Evolutionary conservation across 1,140 invertebrate species (phyloP).

Genomic region (Idris sp.): DNA sequence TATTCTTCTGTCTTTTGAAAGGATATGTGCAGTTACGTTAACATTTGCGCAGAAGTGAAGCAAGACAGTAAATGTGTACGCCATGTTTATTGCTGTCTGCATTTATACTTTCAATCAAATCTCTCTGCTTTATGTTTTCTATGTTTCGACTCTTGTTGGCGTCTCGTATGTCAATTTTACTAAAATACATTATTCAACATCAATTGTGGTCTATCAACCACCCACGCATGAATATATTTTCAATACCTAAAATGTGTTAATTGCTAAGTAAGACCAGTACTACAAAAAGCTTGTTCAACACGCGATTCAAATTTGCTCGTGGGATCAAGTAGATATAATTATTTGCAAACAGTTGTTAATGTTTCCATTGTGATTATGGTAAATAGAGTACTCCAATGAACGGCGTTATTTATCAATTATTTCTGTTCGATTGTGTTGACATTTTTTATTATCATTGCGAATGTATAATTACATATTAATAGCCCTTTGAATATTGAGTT

Average conservation of each 20-base stretch:
- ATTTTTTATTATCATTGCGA: constrained; percentile 2
- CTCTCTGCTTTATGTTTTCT: constrained; percentile 24
- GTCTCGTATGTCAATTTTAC: constrained; percentile 60
- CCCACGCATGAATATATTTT: constrained; percentile 26
- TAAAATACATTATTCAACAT: constrained; percentile 61
- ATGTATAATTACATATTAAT: too few relatives aligned
- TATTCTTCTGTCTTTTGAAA: constrained; percentile 39
- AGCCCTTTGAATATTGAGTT: too few relatives aligned
- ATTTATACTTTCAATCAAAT: constrained; percentile 72
- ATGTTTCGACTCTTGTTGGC: constrained; percentile 48
- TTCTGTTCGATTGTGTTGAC: constrained; percentile 1
- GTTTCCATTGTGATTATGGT: constrained; percentile 30
- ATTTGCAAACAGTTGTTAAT: constrained; percentile 32
- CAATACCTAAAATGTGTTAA: constrained; percentile 62
- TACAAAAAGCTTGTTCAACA: constrained; percentile 11
- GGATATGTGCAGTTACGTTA: constrained; percentile 53
- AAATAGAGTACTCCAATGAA: background rate
- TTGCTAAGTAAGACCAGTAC: constrained; percentile 34
- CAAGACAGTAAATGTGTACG: constrained; percentile 67
- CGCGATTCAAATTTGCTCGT: constrained; percentile 10
- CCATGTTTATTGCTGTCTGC: constrained; percentile 55
- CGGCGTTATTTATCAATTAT: background rate
- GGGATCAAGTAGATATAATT: constrained; percentile 15
- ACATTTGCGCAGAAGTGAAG: constrained; percentile 37
- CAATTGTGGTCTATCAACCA: constrained; percentile 15